phyloP scores from a whole-genome alignment of 2,797 vertebrate species.

The Sebastes itinus region DNA sequence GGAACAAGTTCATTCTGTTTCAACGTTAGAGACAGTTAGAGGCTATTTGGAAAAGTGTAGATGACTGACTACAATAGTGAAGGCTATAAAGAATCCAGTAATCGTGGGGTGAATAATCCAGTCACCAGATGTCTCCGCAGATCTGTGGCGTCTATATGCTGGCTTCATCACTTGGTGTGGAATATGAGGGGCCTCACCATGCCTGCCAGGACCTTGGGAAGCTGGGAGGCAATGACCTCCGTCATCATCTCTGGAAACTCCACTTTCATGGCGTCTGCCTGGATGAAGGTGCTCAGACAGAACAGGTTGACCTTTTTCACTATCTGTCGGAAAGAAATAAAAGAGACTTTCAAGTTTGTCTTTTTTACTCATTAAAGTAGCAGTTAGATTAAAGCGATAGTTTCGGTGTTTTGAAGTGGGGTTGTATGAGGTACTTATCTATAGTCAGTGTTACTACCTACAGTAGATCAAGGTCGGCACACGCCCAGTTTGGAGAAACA shows the following conservation, averaged over 20 bases:
- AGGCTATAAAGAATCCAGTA: slow-evolving; percentile 45
- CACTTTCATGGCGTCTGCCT: slow-evolving; percentile 93
- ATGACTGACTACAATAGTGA: slow-evolving; percentile 4
- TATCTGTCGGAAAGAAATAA: slow-evolving; percentile 81
- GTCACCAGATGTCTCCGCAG: slow-evolving; percentile 21
- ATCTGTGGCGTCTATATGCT: neutral
- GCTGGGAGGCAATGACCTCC: slow-evolving; percentile 96
- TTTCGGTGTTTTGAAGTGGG: neutral
- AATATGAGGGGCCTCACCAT: slow-evolving; percentile 98
- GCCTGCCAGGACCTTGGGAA: slow-evolving; percentile 97
- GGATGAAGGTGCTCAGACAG: slow-evolving; percentile 97
- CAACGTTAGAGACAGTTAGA: neutral
- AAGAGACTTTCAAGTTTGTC: slow-evolving; percentile 10
- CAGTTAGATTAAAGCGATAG: neutral
- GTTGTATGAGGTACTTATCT: no score
- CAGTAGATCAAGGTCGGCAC: no score
- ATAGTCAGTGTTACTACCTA: no score
- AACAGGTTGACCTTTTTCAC: slow-evolving; percentile 97
- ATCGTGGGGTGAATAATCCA: slow-evolving; percentile 28
- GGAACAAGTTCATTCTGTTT: neutral
- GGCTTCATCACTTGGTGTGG: slow-evolving; percentile 91
- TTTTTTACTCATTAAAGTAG: neutral
- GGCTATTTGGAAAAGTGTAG: slow-evolving; percentile 16
- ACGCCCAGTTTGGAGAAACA: no score
- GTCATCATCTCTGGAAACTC: slow-evolving; percentile 99